A percentile compares a stretch with the other conserved stretches of the same genome.
phyloP scores from a whole-genome alignment of 2,888 invertebrate species.

The Trachelus stipa region DNA sequence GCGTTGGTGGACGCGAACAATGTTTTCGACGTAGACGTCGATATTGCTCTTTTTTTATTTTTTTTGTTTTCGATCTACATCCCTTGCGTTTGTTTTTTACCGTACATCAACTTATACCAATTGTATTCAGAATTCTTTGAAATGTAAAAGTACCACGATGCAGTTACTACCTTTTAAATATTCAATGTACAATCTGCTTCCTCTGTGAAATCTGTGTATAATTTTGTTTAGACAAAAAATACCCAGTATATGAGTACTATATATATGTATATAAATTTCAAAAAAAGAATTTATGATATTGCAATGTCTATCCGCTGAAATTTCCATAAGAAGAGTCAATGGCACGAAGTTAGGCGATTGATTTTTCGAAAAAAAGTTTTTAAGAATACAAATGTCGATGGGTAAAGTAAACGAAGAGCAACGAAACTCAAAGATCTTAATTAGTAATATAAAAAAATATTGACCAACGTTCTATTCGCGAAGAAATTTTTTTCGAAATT shows the following conservation, averaged over 20 bases:
- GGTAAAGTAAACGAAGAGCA: background rate
- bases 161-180: background rate
- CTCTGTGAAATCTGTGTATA: background rate
- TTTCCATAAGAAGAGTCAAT: background rate
- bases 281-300: background rate
- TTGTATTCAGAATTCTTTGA: background rate
- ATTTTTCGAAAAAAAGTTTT: no score
- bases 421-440: background rate
- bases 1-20: conserved; percentile 38
- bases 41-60: background rate
- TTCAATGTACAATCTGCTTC: background rate
- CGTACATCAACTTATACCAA: background rate
- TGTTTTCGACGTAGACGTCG: conserved; percentile 26
- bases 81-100: background rate
- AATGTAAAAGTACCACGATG: background rate
- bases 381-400: background rate
- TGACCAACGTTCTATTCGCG: background rate
- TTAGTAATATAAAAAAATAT: background rate
- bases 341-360: no score
- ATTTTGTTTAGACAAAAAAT: background rate
- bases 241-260: background rate
- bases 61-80: background rate
- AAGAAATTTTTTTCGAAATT: background rate
- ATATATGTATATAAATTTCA: background rate
- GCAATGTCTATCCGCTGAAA: background rate